Evolutionary conservation across 1,140 invertebrate species (phyloP), one percentile per base, ranked within the genome.

Genomic region (Armadillidium nasatum): DNA sequence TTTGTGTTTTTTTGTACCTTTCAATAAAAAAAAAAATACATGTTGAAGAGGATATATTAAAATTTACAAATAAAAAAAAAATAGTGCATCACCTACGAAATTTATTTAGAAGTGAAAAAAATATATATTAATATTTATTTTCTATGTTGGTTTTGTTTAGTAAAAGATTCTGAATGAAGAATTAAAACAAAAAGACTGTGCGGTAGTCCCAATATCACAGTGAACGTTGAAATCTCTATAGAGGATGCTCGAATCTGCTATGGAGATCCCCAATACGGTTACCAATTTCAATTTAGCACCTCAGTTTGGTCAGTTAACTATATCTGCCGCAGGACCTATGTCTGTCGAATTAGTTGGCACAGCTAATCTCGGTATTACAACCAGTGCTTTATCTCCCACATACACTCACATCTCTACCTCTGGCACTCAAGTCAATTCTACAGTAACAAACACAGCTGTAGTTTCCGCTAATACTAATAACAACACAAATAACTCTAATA

Each of bases 281-380:
- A 75, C 74, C 23, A 80, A 78, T 75, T 80, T 78, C 22, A 80
- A 71, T 71, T 73, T 80, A 46, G 76, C 79, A 21, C 79, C 79
- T 22, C 79, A 80, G 74, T 80, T 80, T 46, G 79, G 79, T 67
- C 79, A 80, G 74, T 73, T 80, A 54, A 80, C 79, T 11, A 80
- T 80, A 46, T 78, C 79, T 73, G 76, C 79, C 46, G 77, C 77
- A 13, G 50, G 50, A 60, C 79, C 79, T 71, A 80, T 80, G 74
- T 77, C 72, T 44, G 77, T 80, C 43, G 79, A 80, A 22, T 78
- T 80, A 76, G 66, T 60, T 44, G 73, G 71, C 33, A 22, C 43
- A 60, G 77, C 74, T n/a, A 72, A 44, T 7, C n/a, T 80, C 70
- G 79, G 79, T 46, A 80, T 80, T 43, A 72, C 76, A n/a, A 80